Conservation (phyloP, 2,797 vertebrate genomes). For the Gadopsis bispinosus region DNA sequence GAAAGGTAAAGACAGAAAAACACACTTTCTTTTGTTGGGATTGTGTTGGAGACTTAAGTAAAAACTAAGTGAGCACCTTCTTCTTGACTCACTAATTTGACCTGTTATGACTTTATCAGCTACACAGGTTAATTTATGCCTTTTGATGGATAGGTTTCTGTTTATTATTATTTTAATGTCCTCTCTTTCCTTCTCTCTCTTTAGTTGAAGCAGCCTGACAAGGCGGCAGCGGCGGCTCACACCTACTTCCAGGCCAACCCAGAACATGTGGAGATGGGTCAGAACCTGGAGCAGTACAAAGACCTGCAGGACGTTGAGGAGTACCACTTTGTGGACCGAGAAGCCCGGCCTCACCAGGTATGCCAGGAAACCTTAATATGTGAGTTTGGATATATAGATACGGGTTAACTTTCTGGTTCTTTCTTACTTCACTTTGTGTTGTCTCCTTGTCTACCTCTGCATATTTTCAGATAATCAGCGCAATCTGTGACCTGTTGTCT, state of each 20-base stretch:
- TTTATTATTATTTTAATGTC: not conserved
- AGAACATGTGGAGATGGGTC: conserved; percentile 94
- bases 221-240: conserved; percentile 94
- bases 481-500: not conserved
- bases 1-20: not conserved
- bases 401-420: not conserved
- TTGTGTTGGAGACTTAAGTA: not conserved
- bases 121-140: not conserved
- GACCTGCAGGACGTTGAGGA: conserved; percentile 79
- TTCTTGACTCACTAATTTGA: not conserved
- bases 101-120: not conserved
- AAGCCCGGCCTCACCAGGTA: conserved; percentile 92
- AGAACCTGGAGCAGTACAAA: conserved; percentile 92
- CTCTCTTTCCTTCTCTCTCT: conserved; percentile 8
- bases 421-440: not conserved
- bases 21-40: not conserved
- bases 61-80: not conserved
- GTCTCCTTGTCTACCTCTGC: not conserved
- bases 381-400: not conserved
- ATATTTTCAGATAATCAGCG: not conserved
- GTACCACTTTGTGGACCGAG: conserved; percentile 87
- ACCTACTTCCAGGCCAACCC: conserved; percentile 98
- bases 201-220: conserved; percentile 91
- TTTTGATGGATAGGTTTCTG: not conserved
- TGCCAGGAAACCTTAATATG: not conserved